Evolutionary conservation across 2,113 vertebrate genomes (phyloP).

Genomic region (Plecotus auritus): DNA sequence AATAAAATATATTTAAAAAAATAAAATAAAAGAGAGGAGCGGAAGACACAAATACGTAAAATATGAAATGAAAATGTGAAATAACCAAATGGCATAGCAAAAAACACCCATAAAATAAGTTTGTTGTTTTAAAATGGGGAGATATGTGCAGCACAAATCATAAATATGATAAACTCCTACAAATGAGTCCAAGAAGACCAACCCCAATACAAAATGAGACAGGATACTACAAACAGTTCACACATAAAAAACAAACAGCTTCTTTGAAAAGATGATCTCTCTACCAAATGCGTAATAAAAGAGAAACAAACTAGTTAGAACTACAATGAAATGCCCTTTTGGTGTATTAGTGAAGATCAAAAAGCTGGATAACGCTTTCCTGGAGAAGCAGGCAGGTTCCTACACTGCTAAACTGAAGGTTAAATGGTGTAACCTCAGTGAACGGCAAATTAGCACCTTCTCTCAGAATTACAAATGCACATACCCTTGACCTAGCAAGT

Average conservation of each 20-base stretch:
- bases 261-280: not conserved
- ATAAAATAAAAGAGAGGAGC: not conserved
- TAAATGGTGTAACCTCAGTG: not conserved
- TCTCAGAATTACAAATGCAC: not conserved
- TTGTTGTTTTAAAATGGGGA: not conserved
- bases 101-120: not conserved
- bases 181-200: not conserved
- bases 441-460: not conserved
- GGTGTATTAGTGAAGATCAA: not conserved
- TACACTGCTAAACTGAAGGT: not conserved
- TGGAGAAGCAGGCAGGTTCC: not conserved
- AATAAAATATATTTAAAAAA: no score
- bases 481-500: not conserved
- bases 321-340: not conserved
- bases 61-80: not conserved
- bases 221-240: not conserved
- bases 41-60: not conserved
- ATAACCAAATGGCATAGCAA: not conserved
- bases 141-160: not conserved
- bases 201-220: not conserved
- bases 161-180: not conserved
- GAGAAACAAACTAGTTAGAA: not conserved
- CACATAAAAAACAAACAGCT: not conserved
- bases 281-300: not conserved
- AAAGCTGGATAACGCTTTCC: not conserved